phyloP scores from a whole-genome alignment of 2,797 vertebrate genomes.

The Anguilla megastoma region DNA sequence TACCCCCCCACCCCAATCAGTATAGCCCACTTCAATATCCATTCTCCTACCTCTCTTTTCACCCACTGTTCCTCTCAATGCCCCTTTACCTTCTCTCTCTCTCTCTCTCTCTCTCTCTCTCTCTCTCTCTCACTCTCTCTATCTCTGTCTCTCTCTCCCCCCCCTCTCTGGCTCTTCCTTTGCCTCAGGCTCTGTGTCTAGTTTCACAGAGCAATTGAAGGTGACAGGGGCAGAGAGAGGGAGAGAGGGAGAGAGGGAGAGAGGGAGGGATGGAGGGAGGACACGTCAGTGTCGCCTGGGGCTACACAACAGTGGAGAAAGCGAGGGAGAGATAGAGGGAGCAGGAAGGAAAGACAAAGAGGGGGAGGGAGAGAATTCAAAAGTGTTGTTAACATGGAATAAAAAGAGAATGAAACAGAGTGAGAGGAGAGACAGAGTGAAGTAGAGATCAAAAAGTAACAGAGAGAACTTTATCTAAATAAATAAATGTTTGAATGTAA shows the following conservation, averaged over 20 bases:
- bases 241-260: conserved; percentile 26
- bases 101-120: conserved; percentile 38
- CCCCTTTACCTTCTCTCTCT: conserved; percentile 7
- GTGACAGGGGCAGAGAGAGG: conserved; percentile 72
- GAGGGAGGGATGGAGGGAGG: conserved; percentile 65
- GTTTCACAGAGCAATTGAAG: conserved; percentile 77
- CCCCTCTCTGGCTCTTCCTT: conserved; percentile 39
- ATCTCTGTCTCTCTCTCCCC: not conserved
- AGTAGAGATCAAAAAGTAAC: not conserved
- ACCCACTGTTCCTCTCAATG: conserved; percentile 31
- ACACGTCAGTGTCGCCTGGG: conserved; percentile 72
- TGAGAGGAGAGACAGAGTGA: conserved; percentile 51
- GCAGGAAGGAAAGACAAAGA: conserved; percentile 36
- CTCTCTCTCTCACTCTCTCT: not conserved
- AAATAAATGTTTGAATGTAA: not conserved
- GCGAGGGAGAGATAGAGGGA: conserved; percentile 67
- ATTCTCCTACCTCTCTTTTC: conserved; percentile 37
- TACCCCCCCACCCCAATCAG: conserved; percentile 32
- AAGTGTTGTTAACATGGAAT: conserved; percentile 34
- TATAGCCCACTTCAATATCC: conserved; percentile 25
- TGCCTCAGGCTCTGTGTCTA: conserved; percentile 72
- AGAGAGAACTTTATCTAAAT: not conserved
- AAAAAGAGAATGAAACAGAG: conserved; percentile 52
- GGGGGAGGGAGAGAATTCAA: conserved; percentile 20
- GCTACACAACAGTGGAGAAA: conserved; percentile 71